Conservation (phyloP, 1,140 invertebrate species). For the Trichonephila clavata region DNA sequence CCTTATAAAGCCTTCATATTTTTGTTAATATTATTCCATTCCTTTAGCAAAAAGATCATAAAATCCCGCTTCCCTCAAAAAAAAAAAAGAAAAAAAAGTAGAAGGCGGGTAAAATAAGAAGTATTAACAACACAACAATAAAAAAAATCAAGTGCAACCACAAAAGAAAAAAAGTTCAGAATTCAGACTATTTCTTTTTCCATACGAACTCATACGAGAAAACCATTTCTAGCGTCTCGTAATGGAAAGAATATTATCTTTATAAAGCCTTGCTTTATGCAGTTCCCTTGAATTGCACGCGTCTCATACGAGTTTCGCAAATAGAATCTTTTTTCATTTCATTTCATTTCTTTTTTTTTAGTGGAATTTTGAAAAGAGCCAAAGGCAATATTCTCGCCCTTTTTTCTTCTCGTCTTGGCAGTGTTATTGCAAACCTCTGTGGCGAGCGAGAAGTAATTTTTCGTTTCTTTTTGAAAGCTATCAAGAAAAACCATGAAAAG, state of each 20-base stretch:
- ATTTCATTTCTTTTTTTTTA: not conserved
- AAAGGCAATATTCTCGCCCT: not conserved
- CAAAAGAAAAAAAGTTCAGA: not conserved
- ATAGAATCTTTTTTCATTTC: not conserved
- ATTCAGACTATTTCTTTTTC: slow-evolving; percentile 48
- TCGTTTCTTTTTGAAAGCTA: not conserved
- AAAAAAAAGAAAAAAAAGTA: not conserved
- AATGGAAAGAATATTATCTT: slow-evolving; percentile 76
- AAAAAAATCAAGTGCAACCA: not conserved
- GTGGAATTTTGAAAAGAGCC: slow-evolving; percentile 26
- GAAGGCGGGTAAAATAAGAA: not conserved
- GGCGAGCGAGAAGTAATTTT: not conserved
- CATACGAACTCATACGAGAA: slow-evolving; percentile 38
- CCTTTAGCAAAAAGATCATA: slow-evolving; percentile 27
- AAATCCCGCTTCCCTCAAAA: not conserved
- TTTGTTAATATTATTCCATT: slow-evolving; percentile 38
- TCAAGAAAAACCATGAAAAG: slow-evolving; percentile 20
- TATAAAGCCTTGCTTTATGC: slow-evolving; percentile 70
- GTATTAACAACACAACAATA: not conserved
- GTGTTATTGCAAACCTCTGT: not conserved
- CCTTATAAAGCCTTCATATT: not conserved
- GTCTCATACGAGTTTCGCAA: slow-evolving; percentile 6
- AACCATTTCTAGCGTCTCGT: slow-evolving; percentile 66
- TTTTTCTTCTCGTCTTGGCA: not conserved
- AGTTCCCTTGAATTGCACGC: not conserved